These are phyloP conservation scores for Apamea anceps DNA, from an alignment of 2,888 invertebrate species.

Conservation along the genomic window DNA sequence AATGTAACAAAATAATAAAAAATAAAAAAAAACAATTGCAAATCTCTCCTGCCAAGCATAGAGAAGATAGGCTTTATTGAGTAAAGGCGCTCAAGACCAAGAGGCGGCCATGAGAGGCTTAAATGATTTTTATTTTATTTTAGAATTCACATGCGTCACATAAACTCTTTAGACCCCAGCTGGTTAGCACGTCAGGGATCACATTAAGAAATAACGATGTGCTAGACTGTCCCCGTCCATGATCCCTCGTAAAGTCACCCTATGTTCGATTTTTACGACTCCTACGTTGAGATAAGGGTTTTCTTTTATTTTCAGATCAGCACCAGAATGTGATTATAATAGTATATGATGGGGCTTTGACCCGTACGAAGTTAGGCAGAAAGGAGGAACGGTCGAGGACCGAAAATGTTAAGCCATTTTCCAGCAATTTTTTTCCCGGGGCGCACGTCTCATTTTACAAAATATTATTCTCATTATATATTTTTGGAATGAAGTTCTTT, in stretches of 20 bases:
- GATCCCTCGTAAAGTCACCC: slow-evolving; percentile 59
- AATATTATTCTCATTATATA: background rate
- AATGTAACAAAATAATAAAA: background rate
- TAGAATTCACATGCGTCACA: slow-evolving; percentile 3
- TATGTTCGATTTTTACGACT: slow-evolving; percentile 59
- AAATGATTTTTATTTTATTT: background rate
- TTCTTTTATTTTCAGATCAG: slow-evolving; percentile 63
- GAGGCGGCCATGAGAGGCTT: background rate
- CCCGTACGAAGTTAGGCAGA: slow-evolving; percentile 6
- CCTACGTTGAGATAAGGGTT: slow-evolving; percentile 50
- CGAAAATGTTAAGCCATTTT: background rate
- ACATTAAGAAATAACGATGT: slow-evolving; percentile 62
- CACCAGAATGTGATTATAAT: slow-evolving; percentile 60
- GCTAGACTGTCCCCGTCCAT: slow-evolving; percentile 47
- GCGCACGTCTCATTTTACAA: background rate
- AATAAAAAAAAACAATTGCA: background rate
- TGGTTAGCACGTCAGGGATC: slow-evolving; percentile 42
- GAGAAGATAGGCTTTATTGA: background rate
- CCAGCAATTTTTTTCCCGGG: background rate
- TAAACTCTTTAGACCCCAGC: slow-evolving; percentile 7
- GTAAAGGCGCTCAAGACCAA: background rate
- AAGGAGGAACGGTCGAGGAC: background rate
- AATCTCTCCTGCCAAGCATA: background rate
- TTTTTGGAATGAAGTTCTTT: too few relatives aligned
- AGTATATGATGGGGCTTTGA: slow-evolving; percentile 40